Percentiles rank a stretch among this genome's conserved stretches.
These are phyloP conservation scores for Bradypus variegatus DNA, from an alignment of 2,797 vertebrate genomes.

Conservation along the genomic window DNA sequence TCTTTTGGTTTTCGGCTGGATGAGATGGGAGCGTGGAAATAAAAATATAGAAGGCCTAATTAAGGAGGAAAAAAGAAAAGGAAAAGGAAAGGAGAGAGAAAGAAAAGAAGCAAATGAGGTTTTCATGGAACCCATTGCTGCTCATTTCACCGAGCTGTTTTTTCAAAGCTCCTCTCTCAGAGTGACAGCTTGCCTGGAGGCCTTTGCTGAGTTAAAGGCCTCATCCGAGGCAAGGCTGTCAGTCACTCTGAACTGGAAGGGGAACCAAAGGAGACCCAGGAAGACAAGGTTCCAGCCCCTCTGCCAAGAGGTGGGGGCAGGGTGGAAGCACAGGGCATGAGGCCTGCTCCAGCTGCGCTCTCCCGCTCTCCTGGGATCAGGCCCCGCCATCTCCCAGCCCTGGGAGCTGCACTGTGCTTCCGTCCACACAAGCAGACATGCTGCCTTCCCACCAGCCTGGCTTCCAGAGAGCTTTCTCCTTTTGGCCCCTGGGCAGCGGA, in stretches of 20 bases:
- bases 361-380: background rate
- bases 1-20: background rate
- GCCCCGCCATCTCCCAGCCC: background rate
- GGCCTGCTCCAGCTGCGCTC: background rate
- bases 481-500: conserved; percentile 71
- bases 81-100: background rate
- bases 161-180: background rate
- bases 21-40: background rate
- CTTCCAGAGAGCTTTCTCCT: conserved; percentile 68
- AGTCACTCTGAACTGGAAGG: conserved; percentile 9
- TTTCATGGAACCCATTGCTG: background rate
- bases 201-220: conserved; percentile 37
- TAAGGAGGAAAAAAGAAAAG: too few relatives aligned
- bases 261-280: conserved; percentile 20
- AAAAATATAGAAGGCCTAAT: background rate
- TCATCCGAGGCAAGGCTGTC: background rate
- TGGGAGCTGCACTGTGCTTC: background rate
- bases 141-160: conserved; percentile 36
- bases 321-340: background rate
- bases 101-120: background rate
- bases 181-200: conserved; percentile 47
- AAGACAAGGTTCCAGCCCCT: conserved; percentile 49
- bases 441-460: conserved; percentile 67
- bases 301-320: background rate
- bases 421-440: conserved; percentile 27